Conservation (phyloP, 2,113 vertebrate species). For the Herpailurus yagouaroundi region DNA sequence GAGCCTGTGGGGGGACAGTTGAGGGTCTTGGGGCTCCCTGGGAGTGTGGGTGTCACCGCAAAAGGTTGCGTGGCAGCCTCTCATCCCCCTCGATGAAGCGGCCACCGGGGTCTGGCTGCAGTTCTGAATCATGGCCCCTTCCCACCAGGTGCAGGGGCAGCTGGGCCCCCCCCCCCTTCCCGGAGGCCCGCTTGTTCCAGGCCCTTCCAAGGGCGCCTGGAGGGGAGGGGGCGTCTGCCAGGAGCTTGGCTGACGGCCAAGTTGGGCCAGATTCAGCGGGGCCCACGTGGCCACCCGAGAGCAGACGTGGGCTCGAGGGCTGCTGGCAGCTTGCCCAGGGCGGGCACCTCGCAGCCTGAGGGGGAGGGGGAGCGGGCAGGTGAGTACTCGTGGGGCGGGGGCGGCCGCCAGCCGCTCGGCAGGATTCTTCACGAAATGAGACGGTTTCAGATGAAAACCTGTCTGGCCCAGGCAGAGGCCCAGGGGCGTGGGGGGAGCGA, state of each 20-base stretch:
- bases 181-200: neutral
- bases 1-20: neutral
- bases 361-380: neutral
- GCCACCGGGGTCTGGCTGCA: neutral
- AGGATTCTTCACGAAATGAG: neutral
- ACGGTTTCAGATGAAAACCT: neutral
- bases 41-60: accelerated
- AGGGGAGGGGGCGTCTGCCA: neutral
- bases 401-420: neutral
- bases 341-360: neutral
- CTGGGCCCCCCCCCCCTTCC: neutral
- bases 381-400: neutral
- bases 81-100: accelerated
- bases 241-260: neutral
- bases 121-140: neutral
- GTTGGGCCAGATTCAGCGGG: neutral
- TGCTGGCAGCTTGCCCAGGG: neutral
- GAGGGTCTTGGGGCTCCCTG: neutral
- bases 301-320: neutral
- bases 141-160: neutral
- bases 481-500: accelerated
- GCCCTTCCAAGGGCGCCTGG: neutral
- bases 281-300: neutral
- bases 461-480: neutral
- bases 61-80: neutral